Percentiles rank a stretch among this genome's conserved stretches.
Conservation (phyloP, 2,888 invertebrate genomes). For the Ashinkailepas kermadecensis region DNA sequence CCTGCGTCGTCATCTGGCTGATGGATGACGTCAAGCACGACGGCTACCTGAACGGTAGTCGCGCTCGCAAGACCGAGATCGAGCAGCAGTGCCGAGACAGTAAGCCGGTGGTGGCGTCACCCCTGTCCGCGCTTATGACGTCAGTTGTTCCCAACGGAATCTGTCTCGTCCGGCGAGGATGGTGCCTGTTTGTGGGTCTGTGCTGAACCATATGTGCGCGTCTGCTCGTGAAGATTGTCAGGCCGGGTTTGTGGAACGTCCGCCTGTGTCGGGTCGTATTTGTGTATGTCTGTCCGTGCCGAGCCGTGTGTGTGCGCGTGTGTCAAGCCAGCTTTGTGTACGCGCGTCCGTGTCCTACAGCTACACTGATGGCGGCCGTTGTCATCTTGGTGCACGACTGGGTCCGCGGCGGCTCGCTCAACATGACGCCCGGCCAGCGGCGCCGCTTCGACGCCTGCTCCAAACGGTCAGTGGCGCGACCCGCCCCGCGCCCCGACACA, state of each 20-base stretch:
- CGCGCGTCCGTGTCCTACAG: conserved; percentile 16
- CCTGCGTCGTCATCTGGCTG: conserved; percentile 31
- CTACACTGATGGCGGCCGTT: conserved; percentile 30
- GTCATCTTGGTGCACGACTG: conserved; percentile 31
- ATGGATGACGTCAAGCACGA: conserved; percentile 13
- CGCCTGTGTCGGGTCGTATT: too few species aligned
- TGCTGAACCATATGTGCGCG: too few species aligned
- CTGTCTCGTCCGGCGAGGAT: too few species aligned
- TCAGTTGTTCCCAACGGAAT: too few species aligned
- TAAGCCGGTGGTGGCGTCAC: neutral
- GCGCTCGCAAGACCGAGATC: neutral
- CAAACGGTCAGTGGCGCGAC: conserved; percentile 5
- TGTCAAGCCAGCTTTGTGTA: too few species aligned
- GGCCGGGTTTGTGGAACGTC: too few species aligned
- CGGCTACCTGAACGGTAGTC: conserved; percentile 11
- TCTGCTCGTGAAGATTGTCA: too few species aligned
- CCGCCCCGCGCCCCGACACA: too few species aligned
- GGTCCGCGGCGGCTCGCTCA: conserved; percentile 26
- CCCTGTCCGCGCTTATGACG: too few species aligned
- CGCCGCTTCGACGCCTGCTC: conserved; percentile 13
- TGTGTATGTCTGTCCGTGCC: neutral
- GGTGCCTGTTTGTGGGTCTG: too few species aligned
- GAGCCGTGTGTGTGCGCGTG: neutral
- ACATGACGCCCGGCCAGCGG: conserved; percentile 26
- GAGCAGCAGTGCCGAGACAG: neutral